A percentile compares a stretch with the other conserved stretches of the same genome.
Evolutionary conservation across 2,113 vertebrate species (phyloP).

Genomic region (Chunga burmeisteri): DNA sequence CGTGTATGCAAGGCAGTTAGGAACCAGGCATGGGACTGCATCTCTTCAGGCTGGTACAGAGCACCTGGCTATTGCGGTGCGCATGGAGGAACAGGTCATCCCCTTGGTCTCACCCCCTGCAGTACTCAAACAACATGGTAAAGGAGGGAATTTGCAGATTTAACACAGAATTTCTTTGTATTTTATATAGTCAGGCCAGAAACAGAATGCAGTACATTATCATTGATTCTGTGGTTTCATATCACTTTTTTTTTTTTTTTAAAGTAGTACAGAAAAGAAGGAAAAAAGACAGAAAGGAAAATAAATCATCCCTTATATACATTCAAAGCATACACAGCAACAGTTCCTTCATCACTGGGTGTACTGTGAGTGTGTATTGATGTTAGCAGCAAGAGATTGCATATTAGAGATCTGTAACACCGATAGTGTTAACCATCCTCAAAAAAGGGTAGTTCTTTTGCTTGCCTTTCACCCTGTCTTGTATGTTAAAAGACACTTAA

Average conservation of each 20-base stretch:
- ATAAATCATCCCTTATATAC: constrained; percentile 46
- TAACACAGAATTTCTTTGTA: constrained; percentile 34
- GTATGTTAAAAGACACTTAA: neutral
- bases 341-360: constrained; percentile 42
- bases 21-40: neutral
- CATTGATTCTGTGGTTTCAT: constrained; percentile 41
- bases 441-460: neutral
- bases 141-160: constrained; percentile 42
- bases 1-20: neutral
- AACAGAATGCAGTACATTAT: constrained; percentile 44
- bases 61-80: neutral
- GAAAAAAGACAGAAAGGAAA: constrained; percentile 18
- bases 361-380: constrained; percentile 36
- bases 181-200: constrained; percentile 51
- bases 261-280: constrained; percentile 21
- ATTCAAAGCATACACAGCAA: constrained; percentile 53
- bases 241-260: neutral
- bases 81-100: neutral
- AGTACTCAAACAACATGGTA: neutral
- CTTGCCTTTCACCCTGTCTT: neutral
- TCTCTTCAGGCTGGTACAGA: neutral
- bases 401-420: neutral
- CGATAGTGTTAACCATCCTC: neutral
- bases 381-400: constrained; percentile 50
- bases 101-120: neutral